These are phyloP conservation scores for Aldabrachelys gigantea DNA, from an alignment of 2,113 vertebrate species.

Conservation along the genomic window DNA sequence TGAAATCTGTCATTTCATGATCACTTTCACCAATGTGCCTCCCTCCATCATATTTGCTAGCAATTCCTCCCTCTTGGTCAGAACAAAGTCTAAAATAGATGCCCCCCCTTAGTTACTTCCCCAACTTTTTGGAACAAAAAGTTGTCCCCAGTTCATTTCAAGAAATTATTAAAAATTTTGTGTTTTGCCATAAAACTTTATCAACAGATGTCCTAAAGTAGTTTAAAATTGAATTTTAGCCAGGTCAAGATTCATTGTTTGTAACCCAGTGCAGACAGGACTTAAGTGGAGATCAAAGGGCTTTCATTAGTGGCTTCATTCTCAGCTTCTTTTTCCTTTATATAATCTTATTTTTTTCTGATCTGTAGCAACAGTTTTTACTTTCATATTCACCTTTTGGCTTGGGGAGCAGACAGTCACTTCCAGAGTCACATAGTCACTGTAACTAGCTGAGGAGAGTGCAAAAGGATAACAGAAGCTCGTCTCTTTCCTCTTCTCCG, in stretches of 20 bases:
- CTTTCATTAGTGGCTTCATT: background rate
- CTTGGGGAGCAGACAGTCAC: background rate
- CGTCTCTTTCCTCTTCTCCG: fast-evolving
- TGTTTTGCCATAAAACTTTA: background rate
- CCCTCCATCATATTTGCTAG: too few species aligned
- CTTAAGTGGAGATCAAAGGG: background rate
- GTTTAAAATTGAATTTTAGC: constrained; percentile 45
- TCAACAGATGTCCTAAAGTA: background rate
- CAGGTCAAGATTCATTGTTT: background rate
- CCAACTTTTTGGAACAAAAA: background rate
- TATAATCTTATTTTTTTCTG: background rate
- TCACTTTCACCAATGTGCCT: too few species aligned
- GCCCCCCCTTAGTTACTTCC: too few species aligned
- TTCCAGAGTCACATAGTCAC: background rate
- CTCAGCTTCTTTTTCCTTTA: background rate
- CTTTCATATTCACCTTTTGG: background rate
- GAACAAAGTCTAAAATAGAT: too few species aligned
- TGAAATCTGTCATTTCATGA: too few species aligned
- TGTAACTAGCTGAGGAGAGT: background rate
- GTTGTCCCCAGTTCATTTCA: background rate
- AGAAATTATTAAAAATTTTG: background rate
- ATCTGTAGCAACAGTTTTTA: background rate
- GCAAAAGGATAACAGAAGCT: background rate
- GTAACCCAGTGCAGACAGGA: background rate
- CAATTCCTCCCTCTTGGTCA: too few species aligned